These are phyloP conservation scores for Bostrychus sinensis DNA, from an alignment of 2,113 vertebrate species.

Conservation along the genomic window DNA sequence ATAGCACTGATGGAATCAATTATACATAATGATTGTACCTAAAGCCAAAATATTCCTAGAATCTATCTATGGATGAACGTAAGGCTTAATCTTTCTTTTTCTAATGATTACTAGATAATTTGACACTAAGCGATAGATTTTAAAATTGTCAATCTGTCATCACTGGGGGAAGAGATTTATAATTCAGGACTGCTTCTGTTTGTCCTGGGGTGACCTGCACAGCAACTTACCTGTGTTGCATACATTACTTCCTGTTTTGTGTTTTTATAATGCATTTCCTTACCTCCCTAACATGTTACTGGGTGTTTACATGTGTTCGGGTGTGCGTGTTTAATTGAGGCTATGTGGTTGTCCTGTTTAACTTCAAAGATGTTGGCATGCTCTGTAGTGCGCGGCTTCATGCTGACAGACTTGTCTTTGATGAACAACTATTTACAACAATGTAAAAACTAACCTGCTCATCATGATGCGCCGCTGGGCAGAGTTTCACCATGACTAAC, in stretches of 20 bases:
- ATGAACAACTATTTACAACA: constrained; percentile 73
- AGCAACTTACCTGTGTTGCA: not conserved
- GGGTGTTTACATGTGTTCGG: constrained; percentile 2
- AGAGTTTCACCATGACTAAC: constrained; percentile 53
- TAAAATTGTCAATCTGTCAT: not conserved
- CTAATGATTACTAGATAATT: not conserved
- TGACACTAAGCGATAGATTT: not conserved
- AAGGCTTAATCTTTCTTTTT: not conserved
- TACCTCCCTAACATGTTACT: not conserved
- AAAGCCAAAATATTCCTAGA: not conserved
- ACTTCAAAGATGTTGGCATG: constrained; percentile 66
- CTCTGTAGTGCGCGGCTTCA: constrained; percentile 49
- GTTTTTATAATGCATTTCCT: not conserved
- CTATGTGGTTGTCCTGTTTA: constrained; percentile 24
- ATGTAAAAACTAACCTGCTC: constrained; percentile 62
- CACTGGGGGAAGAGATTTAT: not conserved
- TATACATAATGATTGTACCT: not conserved
- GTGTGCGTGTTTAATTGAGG: constrained; percentile 9
- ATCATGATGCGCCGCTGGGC: constrained; percentile 52
- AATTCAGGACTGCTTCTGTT: not conserved
- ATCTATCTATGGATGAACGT: not conserved
- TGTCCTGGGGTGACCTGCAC: not conserved
- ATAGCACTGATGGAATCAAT: not conserved
- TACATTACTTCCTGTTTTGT: not conserved
- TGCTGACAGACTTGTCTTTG: constrained; percentile 70